A percentile compares a stretch with the other conserved stretches of the same genome.
Conservation (phyloP, 2,888 invertebrate genomes). For the Lochmaea capreae region DNA sequence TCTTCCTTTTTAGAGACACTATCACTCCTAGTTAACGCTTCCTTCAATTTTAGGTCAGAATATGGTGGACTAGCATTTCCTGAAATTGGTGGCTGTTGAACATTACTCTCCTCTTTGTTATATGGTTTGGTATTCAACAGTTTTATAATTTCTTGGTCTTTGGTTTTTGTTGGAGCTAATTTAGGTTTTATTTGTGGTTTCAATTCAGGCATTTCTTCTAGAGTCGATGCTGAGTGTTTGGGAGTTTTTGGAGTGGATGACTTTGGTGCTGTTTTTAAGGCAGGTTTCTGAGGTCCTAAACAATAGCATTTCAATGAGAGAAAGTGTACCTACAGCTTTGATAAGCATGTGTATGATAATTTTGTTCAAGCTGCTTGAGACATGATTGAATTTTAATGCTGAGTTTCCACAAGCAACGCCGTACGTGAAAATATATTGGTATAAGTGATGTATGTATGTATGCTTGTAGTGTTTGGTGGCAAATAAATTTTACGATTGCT, state of each 20-base stretch:
- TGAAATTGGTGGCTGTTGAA: constrained; percentile 52
- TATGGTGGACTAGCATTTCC: constrained; percentile 59
- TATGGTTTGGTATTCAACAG: constrained; percentile 57
- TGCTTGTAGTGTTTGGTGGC: too few relatives aligned
- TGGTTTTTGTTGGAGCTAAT: constrained; percentile 46
- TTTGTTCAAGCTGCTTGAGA: too few relatives aligned
- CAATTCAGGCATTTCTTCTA: constrained; percentile 44
- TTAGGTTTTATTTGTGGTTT: constrained; percentile 48
- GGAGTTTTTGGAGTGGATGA: constrained; percentile 40
- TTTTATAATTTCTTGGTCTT: constrained; percentile 62
- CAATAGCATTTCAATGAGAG: constrained; percentile 4
- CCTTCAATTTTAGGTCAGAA: constrained; percentile 62
- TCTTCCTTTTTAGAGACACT: constrained; percentile 60
- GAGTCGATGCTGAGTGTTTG: constrained; percentile 37
- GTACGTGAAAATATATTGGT: too few relatives aligned
- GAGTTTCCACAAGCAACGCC: too few relatives aligned
- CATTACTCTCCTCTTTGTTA: constrained; percentile 47
- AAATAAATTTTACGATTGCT: too few relatives aligned
- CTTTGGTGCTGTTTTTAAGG: constrained; percentile 41
- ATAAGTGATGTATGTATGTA: too few relatives aligned
- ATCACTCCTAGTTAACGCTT: constrained; percentile 61
- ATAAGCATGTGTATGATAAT: background rate
- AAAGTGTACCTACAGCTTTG: background rate
- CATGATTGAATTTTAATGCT: too few relatives aligned
- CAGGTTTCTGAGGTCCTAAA: constrained; percentile 42